These are phyloP conservation scores for Falco cherrug DNA, from an alignment of 2,797 vertebrate species.

Conservation along the genomic window DNA sequence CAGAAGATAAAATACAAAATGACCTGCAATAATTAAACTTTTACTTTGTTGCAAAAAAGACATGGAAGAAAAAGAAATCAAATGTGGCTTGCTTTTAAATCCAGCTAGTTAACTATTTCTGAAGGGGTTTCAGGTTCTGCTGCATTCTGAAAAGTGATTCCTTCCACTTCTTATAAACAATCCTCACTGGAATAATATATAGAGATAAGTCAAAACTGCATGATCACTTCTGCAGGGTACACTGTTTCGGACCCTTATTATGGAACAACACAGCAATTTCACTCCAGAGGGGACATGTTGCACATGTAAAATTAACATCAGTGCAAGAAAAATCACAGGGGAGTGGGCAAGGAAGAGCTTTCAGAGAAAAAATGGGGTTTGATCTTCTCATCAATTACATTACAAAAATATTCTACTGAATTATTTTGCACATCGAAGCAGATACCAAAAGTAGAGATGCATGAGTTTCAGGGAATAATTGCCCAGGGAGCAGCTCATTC, in stretches of 20 bases:
- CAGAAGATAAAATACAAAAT: neutral
- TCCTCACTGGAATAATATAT: neutral
- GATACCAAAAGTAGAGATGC: neutral
- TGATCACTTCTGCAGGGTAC: neutral
- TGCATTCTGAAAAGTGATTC: neutral
- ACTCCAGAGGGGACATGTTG: neutral
- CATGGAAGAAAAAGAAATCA: neutral
- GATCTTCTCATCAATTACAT: neutral
- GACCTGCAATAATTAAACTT: neutral
- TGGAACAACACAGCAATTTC: neutral
- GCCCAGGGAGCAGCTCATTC: neutral
- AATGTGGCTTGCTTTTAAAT: neutral
- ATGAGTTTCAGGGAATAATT: neutral
- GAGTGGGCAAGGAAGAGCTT: neutral
- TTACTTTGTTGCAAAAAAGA: neutral
- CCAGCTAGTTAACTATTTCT: neutral
- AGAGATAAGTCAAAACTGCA: neutral
- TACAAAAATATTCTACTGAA: neutral
- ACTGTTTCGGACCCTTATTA: neutral
- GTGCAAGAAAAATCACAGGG: neutral
- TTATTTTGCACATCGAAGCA: neutral
- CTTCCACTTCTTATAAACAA: neutral
- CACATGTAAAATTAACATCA: neutral
- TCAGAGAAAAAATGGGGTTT: neutral
- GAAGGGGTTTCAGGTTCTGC: neutral